A percentile compares a stretch with the other conserved stretches of the same genome.
Conservation (phyloP, 2,113 vertebrate species). For the Coregonus clupeaformis region DNA sequence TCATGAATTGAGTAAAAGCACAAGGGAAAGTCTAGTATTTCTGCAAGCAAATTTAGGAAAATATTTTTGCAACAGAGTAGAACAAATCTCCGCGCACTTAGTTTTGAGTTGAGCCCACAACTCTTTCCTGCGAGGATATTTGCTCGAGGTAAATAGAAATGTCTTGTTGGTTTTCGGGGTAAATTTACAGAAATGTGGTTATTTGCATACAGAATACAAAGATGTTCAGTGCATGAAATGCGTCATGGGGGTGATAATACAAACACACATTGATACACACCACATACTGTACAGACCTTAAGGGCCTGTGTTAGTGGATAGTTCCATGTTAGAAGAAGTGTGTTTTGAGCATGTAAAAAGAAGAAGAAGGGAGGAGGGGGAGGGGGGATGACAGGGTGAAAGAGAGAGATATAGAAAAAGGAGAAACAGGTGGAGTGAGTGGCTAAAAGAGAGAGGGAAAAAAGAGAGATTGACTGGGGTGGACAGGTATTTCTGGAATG, state of each 20-base stretch:
- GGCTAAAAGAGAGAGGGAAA: too few relatives aligned
- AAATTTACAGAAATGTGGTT: constrained; percentile 55
- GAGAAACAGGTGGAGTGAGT: background rate
- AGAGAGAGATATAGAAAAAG: too few relatives aligned
- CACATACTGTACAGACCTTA: background rate
- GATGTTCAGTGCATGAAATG: constrained; percentile 45
- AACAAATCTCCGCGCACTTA: constrained; percentile 1
- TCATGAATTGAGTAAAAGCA: too few relatives aligned
- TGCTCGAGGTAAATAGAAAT: constrained; percentile 43
- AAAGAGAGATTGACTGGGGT: constrained; percentile 45
- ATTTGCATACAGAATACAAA: constrained; percentile 10
- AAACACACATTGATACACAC: constrained; percentile 8
- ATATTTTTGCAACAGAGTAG: too few relatives aligned
- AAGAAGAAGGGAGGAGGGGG: background rate
- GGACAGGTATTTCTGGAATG: constrained; percentile 59
- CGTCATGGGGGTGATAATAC: constrained; percentile 43
- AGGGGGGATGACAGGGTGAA: background rate
- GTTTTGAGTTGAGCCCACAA: constrained; percentile 40
- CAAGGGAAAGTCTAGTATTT: too few relatives aligned
- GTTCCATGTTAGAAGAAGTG: background rate
- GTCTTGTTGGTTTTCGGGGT: constrained; percentile 49
- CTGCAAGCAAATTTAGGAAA: too few relatives aligned
- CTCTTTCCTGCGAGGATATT: constrained; percentile 48
- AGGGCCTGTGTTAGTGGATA: background rate
- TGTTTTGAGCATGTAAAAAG: constrained; percentile 2